Evolutionary conservation across 1,140 invertebrate genomes (phyloP), one percentile per base, ranked within the genome.

Genomic region (Bombus picipes): DNA sequence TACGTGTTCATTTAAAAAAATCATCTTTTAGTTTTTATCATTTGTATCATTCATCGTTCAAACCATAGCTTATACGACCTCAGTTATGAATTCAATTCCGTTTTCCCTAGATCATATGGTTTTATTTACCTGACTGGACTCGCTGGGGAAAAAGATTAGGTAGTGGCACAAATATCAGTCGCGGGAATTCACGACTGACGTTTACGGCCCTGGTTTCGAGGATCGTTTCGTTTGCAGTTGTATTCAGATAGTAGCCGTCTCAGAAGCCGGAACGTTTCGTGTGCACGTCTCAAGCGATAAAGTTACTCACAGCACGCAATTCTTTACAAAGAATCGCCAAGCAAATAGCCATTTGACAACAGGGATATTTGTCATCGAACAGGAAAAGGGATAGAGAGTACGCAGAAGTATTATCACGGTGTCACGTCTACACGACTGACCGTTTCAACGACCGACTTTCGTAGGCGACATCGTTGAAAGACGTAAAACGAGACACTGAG

Each of bases 181-280:
- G 28, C 32, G 3, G 71, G 75, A 53, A 74, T 3, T 68, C 37
- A 22, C 13, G 37, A 74, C 13, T 84, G 32, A 43, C 34, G 71
- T 53, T 77, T 70, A 88, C 84, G 78, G 28, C 41, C 79, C 88
- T 85, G 83, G 65, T 57, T 79, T 85, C 76, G 76, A 66, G 37
- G 77, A 43, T 5, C 79, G 77, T 77, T 88, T 85, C 79, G 77
- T 77, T 88, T 87, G 89, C 88, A 83, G 88, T 89, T 87, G 86
- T 85, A 89, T 93, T 92, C 91, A 92, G 89, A 83, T 90, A 91
- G 88, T 90, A 93, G 90, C 78, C 89, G 90, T 92, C 81, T 59
- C 47, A 83, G 74, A 84, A 89, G 81, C 87, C 77, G 88, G 89
- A 90, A 74, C 80, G 71, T 89, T 87, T 85, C 80, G 70, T 65